Conservation (phyloP, 2,797 vertebrate species). For the Mormyrops boulengeri region DNA sequence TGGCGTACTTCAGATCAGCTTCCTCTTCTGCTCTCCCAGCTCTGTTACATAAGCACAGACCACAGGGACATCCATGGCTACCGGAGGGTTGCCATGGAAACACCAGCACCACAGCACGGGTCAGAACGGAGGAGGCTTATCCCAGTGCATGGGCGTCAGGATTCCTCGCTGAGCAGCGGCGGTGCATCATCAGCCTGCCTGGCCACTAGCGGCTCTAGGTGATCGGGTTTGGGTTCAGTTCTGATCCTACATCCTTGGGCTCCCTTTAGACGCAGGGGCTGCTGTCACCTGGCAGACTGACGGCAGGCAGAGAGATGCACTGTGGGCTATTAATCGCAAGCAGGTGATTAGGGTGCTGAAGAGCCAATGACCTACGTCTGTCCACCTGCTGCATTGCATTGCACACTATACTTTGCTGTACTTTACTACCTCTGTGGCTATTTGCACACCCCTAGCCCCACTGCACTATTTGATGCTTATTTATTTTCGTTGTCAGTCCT, state of each 20-base stretch:
- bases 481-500: neutral
- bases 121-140: neutral
- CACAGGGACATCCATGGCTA: conserved; percentile 11
- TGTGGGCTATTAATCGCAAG: neutral
- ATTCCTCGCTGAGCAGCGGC: neutral
- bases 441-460: neutral
- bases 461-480: neutral
- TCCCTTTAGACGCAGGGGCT: neutral
- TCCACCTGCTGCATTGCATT: neutral
- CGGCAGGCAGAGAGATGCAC: neutral
- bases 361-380: neutral
- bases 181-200: neutral
- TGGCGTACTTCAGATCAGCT: neutral
- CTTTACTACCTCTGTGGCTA: neutral
- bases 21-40: neutral
- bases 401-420: neutral
- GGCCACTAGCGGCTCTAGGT: neutral
- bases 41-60: conserved; percentile 8
- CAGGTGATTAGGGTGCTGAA: neutral
- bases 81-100: conserved; percentile 20
- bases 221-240: neutral
- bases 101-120: neutral
- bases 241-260: neutral
- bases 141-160: neutral
- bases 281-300: neutral